Evolutionary conservation across 2,113 vertebrate genomes (phyloP), one percentile per base, ranked within the genome.

Genomic region (Varanus salvator): DNA sequence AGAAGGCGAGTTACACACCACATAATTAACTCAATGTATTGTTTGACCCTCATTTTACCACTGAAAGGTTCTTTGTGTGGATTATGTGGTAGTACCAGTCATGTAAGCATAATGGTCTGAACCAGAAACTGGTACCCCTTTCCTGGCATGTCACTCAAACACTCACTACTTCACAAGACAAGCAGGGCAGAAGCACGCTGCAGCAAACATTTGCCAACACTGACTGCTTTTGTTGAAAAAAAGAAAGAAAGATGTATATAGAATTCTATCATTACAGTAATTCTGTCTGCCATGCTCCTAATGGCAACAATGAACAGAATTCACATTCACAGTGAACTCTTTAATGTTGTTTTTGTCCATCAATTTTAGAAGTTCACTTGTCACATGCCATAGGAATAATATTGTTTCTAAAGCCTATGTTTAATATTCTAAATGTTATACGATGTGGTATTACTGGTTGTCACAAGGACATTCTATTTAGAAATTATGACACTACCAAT

Each of bases 161-260:
- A 93, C 85, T 34, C 69, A 80, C 66, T 87, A 27, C 8, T 90
- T 34, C 77, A 6, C 0, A 84, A 68, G 92, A 91, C 14, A 8
- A 90, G 72, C 60, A 89, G 82, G n/a, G 91, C 80, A 86, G 23
- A 86, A 84, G 77, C 7, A 84, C 17, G 57, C 31, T 50, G 54
- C 72, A 19, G 81, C 74, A 85, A 87, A 84, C 83, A 78, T 81
- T 91, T 92, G 54, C 25, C 57, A 94, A 96, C 97, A 97, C 90
- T 94, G 90, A 38, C 15, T 85, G 76, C 93, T 96, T 97, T 97
- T 96, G 96, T 89, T 25, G 71, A 90, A 94, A n/a, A 86, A 21
- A 91, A 92, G 21, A 27, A 9, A 85, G 91, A 94, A 31, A 84
- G 90, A 92, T 0, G 2, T 23, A 94, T 86, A 54, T 93, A 91